Percentiles rank a stretch among this genome's conserved stretches.
phyloP scores from a whole-genome alignment of 2,797 vertebrate genomes.

The Ficedula albicollis region DNA sequence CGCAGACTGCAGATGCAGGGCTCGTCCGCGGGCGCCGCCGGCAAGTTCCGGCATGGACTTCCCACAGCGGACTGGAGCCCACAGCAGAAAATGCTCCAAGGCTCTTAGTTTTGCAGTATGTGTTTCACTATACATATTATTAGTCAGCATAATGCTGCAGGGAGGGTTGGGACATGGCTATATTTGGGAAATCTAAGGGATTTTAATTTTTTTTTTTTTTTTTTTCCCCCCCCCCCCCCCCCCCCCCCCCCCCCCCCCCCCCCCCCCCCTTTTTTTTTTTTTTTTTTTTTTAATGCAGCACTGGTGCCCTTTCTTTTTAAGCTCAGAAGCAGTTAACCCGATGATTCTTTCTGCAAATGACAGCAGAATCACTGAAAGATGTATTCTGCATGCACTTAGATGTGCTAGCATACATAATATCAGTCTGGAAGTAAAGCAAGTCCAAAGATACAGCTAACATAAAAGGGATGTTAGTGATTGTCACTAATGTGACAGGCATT shows the following conservation, averaged over 20 bases:
- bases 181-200: neutral
- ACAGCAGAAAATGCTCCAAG: neutral
- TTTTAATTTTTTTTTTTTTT: neutral
- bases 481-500: neutral
- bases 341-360: neutral
- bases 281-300: neutral
- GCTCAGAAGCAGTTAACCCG: neutral
- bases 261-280: neutral
- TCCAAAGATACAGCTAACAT: rapidly evolving
- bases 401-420: neutral
- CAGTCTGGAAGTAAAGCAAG: neutral
- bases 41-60: neutral
- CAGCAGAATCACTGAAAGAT: neutral
- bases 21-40: neutral
- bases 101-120: neutral
- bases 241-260: too few species aligned
- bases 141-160: neutral
- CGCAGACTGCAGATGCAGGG: neutral
- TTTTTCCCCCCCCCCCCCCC: too few species aligned
- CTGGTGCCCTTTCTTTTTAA: neutral
- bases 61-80: neutral
- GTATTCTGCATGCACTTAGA: neutral
- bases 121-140: neutral
- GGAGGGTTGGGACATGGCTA: neutral
- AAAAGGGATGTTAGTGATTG: neutral